phyloP scores from a whole-genome alignment of 2,888 invertebrate genomes.

The Parapristionchus giblindavisi region DNA sequence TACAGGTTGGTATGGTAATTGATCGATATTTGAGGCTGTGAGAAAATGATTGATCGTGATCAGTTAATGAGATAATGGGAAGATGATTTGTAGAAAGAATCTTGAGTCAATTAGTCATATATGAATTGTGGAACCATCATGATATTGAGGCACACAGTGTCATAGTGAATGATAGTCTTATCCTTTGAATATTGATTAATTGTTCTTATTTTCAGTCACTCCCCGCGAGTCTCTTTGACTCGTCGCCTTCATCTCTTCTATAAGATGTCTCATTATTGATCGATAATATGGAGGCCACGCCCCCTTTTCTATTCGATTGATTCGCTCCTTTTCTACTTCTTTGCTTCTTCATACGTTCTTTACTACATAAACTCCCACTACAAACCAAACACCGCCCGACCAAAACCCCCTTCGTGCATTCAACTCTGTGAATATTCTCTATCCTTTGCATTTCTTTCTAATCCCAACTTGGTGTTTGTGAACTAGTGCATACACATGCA shows the following conservation, averaged over 20 bases:
- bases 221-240: constrained; percentile 19
- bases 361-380: no score
- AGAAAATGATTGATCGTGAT: background rate
- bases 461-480: background rate
- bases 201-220: constrained; percentile 3
- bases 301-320: background rate
- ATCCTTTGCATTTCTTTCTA: background rate
- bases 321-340: constrained; percentile 1
- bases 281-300: background rate
- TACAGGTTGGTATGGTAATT: background rate
- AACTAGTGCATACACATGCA: background rate
- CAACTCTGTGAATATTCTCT: background rate
- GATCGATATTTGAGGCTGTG: background rate
- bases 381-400: no score
- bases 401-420: no score
- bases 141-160: background rate
- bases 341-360: background rate
- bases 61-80: background rate
- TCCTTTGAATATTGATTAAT: background rate
- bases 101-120: background rate
- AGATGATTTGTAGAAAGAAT: background rate
- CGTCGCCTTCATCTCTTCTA: constrained; percentile 19
- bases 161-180: background rate
- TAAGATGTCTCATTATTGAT: background rate
- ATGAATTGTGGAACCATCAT: background rate